Evolutionary conservation across 2,888 invertebrate species (phyloP).

Genomic region (Stenodera caucasica): DNA sequence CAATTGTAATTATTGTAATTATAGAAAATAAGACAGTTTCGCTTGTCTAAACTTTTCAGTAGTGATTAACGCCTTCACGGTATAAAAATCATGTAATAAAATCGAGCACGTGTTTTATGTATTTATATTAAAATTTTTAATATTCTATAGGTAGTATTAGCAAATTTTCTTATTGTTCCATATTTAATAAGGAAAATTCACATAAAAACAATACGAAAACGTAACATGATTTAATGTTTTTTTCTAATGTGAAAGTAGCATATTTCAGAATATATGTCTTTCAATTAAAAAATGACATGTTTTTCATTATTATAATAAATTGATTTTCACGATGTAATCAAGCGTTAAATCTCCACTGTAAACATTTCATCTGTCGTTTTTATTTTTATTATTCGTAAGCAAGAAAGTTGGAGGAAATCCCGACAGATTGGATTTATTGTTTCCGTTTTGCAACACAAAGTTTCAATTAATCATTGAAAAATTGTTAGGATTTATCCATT

Average conservation of each 20-base stretch:
- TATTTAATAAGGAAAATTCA: neutral
- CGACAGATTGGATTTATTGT: neutral
- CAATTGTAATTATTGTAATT: too few relatives aligned
- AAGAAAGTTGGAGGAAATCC: neutral
- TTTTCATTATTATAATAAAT: neutral
- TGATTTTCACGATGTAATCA: neutral
- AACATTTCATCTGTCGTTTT: neutral
- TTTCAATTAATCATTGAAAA: too few relatives aligned
- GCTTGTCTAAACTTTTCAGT: slow-evolving; percentile 4
- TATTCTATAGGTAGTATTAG: neutral
- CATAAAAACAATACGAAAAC: neutral
- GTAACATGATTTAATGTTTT: neutral
- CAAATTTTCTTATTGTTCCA: slow-evolving; percentile 1
- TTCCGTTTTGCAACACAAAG: too few relatives aligned
- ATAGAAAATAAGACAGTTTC: slow-evolving; percentile 11
- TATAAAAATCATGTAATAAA: neutral
- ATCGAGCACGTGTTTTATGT: neutral
- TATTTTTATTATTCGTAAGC: too few relatives aligned
- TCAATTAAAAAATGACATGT: neutral
- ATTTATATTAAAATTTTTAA: neutral
- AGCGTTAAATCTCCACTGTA: neutral
- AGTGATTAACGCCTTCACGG: slow-evolving; percentile 19
- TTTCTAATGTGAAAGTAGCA: slow-evolving; percentile 3
- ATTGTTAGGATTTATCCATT: too few relatives aligned
- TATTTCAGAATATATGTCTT: neutral